Evolutionary conservation across 2,888 invertebrate species (phyloP), one percentile per base, ranked within the genome.

Genomic region (Drosophila imparisetae): DNA sequence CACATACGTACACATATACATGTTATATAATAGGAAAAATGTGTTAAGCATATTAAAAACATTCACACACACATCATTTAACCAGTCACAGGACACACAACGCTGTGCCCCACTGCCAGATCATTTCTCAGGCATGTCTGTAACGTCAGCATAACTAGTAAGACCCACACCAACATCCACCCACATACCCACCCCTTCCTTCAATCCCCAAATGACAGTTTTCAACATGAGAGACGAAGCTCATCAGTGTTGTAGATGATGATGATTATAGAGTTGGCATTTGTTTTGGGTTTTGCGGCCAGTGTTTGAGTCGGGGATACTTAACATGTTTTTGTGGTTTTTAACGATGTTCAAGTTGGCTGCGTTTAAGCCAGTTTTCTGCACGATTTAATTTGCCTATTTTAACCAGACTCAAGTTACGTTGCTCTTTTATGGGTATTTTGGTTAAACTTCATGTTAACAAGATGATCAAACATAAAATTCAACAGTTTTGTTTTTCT

Each of bases 11-110:
- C 27, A 24, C 7, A 45, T 15, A 24, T 24, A 24, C 45, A 45
- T 8, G 45, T 45, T 52, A 53, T 38, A 69, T 61, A 75, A 48
- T 54, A 71, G 52, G 49, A 63, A 71, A 81, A 65, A 71, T 85
- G 77, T 74, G 81, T 75, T 69, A 74, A 81, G 75, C 85, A 86
- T 86, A 83, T 81, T 86, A 86, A 89, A 86, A 83, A 85, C 83
- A 86, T 84, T 86, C 45, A 32, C 32, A 45, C 45, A 86, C 86
- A 83, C 87, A 84, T 89, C 84, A 86, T 86, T 86, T 84, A 86
- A 89, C 86, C 75, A 81, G 66, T 54, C 65, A 58, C 62, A 57
- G 55, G 63, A 52, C 64, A 64, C 58, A 49, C 60, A 68, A 79
- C 66, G 45, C 45, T 45, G 15, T 45, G 68, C 53, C 61, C 63